phyloP scores from a whole-genome alignment of 2,797 vertebrate genomes.

The Zenarchopterus dispar region DNA sequence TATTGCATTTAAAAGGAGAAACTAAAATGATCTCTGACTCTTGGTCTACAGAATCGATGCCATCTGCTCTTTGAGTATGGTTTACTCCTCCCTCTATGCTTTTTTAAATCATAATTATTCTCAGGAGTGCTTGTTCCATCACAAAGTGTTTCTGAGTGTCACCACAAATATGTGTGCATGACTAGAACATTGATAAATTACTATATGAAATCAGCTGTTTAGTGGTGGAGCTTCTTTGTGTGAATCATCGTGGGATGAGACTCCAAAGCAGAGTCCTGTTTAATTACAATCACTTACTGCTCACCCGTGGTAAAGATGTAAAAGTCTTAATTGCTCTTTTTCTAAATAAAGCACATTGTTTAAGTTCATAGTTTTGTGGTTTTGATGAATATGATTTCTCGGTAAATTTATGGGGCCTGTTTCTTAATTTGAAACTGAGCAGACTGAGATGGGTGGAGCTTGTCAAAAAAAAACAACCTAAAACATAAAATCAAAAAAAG shows the following conservation, averaged over 20 bases:
- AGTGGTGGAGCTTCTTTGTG: conserved; percentile 35
- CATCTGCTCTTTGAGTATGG: too few relatives aligned
- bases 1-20: too few relatives aligned
- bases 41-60: too few relatives aligned
- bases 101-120: too few relatives aligned
- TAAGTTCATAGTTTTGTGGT: conserved; percentile 41
- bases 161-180: conserved; percentile 20
- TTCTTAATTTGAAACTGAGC: conserved; percentile 16
- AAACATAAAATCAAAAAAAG: conserved; percentile 14
- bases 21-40: too few relatives aligned
- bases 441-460: conserved; percentile 23
- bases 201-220: conserved; percentile 43
- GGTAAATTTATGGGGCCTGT: conserved; percentile 17
- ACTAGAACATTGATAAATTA: conserved; percentile 42
- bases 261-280: conserved; percentile 14
- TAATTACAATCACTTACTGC: conserved; percentile 30
- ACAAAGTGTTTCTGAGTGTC: conserved; percentile 39
- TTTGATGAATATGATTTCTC: conserved; percentile 30
- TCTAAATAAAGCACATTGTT: conserved; percentile 30
- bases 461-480: conserved; percentile 4
- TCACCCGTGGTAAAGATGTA: conserved; percentile 15
- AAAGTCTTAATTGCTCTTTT: conserved; percentile 12
- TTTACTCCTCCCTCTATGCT: too few relatives aligned
- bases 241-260: conserved; percentile 19
- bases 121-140: conserved; percentile 21